Evolutionary conservation across 2,888 invertebrate species (phyloP).

Genomic region (Mesorhabditis belari): DNA sequence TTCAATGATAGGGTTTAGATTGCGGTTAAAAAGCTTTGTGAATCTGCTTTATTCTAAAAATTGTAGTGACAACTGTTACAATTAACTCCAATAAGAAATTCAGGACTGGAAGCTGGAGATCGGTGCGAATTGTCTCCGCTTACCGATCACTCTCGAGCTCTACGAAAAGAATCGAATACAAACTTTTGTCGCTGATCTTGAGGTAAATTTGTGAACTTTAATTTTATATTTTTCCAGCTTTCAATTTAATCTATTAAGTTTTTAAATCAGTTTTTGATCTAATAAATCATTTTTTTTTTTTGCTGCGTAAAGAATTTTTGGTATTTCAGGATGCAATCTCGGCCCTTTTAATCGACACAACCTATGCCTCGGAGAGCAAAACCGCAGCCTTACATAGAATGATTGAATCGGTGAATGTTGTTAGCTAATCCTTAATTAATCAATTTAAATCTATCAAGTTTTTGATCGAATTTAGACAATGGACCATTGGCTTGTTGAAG

Average conservation of each 20-base stretch:
- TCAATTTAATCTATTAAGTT: no score
- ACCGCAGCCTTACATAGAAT: background rate
- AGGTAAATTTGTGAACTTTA: background rate
- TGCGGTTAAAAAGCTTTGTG: no score
- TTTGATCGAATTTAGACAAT: background rate
- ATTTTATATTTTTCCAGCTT: no score
- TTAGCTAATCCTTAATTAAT: no score
- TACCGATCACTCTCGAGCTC: background rate
- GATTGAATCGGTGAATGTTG: background rate
- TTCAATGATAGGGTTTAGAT: no score
- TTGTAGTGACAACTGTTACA: no score
- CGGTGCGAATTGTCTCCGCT: background rate
- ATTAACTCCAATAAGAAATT: no score
- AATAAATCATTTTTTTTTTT: background rate
- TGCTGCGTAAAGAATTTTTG: background rate
- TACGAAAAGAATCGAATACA: background rate
- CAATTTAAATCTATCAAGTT: background rate
- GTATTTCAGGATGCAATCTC: background rate
- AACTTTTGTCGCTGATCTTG: background rate
- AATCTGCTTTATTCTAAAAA: no score
- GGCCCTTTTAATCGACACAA: background rate
- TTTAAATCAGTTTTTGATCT: background rate
- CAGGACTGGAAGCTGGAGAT: background rate
- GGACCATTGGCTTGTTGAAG: background rate
- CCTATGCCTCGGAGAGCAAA: background rate